Evolutionary conservation across 2,797 vertebrate genomes (phyloP), one percentile per base, ranked within the genome.

Genomic region (Scarus forsteni): DNA sequence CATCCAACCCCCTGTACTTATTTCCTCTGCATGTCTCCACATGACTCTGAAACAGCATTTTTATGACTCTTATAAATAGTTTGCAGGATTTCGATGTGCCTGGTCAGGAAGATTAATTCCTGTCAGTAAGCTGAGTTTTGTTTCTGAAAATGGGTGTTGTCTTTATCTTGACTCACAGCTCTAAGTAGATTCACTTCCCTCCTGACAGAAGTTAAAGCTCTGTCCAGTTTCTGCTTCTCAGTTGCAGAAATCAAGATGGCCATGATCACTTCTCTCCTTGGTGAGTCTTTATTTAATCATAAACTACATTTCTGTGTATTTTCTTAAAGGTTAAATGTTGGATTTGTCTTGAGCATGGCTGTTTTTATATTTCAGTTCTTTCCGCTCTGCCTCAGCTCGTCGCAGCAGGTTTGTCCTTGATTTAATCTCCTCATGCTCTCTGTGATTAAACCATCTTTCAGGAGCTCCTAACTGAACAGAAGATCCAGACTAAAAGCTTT

Each of bases 341-440:
- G 6, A 57, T 36, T 65, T 52, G 5, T 66, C 34, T 68, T 8
- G 61, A 7, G 8, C 7, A 40, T 6, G 2, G 48, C 56, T 40
- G 0, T 75, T 49, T 79, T 51, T 27, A 1, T 88, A 89, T 88
- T 89, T 48, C 80, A 94, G 93, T 87, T 64, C 7, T 93, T 70
- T 80, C 75, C n/a, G 45, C 66, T 1, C 59, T 91, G 18, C 45
- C 73, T 13, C 78, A 68, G 10, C 61, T 65, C 10, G 68, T 58
- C 7, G 53, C 19, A n/a, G 8, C 64, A 1, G 83, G 94, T 94
- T 88, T 39, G 87, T 85, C 52, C 15, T 27, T 35, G 46, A 51
- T 60, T 8, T 10, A 60, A 5, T 40, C 58, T 1, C 11, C 34
- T 5, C 56, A 16, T 6, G 42, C 7, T 7, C 27, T 34, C 6